phyloP scores from a whole-genome alignment of 2,888 invertebrate species.

The Leptinotarsa juncta region DNA sequence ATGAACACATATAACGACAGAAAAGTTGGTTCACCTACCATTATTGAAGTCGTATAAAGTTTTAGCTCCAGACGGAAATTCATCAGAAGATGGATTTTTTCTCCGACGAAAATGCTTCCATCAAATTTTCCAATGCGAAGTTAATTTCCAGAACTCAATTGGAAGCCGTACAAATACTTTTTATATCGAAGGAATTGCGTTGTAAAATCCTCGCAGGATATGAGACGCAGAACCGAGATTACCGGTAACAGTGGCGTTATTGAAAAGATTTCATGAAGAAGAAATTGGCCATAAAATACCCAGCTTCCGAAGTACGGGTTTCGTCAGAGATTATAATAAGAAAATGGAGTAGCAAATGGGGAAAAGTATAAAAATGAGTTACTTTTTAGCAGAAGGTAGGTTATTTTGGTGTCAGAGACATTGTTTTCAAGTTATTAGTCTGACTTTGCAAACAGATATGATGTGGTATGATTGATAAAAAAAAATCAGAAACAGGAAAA shows the following conservation, averaged over 20 bases:
- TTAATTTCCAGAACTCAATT: conserved; percentile 17
- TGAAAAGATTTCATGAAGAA: background rate
- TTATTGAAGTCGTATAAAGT: background rate
- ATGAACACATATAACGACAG: background rate
- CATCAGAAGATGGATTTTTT: background rate
- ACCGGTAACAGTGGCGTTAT: conserved; percentile 3
- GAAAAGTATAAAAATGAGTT: too few species aligned
- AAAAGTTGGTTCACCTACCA: background rate
- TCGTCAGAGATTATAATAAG: too few species aligned
- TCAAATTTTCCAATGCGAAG: background rate
- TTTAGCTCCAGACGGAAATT: background rate
- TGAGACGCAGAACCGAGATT: conserved; percentile 8
- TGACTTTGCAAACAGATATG: too few species aligned
- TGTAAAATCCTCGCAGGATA: conserved; percentile 5
- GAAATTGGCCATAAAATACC: background rate
- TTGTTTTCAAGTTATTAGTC: too few species aligned
- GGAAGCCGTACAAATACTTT: conserved; percentile 16
- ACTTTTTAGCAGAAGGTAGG: too few species aligned
- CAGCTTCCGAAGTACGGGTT: too few species aligned
- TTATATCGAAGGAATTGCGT: conserved; percentile 9
- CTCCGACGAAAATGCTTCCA: background rate
- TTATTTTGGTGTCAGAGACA: too few species aligned
- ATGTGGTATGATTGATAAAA: too few species aligned
- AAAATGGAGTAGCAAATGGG: too few species aligned
- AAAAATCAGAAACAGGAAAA: too few species aligned